Evolutionary conservation across 1,140 invertebrate species (phyloP).

Genomic region (Brachionus sp.): DNA sequence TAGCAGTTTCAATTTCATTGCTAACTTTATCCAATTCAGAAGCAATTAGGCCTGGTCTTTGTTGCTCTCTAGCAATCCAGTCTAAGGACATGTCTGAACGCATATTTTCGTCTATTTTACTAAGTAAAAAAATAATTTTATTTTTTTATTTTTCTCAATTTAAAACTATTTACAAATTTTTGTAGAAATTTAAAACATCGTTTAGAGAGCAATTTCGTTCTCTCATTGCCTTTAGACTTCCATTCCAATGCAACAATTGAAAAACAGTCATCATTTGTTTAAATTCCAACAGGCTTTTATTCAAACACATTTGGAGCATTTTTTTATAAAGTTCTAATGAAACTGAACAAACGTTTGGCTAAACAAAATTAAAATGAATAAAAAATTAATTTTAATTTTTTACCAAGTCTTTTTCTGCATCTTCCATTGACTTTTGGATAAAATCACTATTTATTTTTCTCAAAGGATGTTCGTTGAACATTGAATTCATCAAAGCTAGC

Average conservation of each 20-base stretch:
- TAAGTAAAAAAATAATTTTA: slow-evolving; percentile 64
- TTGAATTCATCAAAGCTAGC: slow-evolving; percentile 92
- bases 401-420: slow-evolving; percentile 69
- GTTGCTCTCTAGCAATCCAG: slow-evolving; percentile 84
- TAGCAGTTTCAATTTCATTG: slow-evolving; percentile 79
- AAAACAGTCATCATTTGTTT: slow-evolving; percentile 95
- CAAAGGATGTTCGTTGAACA: slow-evolving; percentile 91
- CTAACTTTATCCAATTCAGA: slow-evolving; percentile 77
- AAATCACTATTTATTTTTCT: slow-evolving; percentile 86
- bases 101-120: slow-evolving; percentile 85
- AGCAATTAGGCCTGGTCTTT: slow-evolving; percentile 73
- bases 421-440: slow-evolving; percentile 83
- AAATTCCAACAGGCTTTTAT: slow-evolving; percentile 89
- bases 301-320: slow-evolving; percentile 83
- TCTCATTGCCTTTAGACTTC: slow-evolving; percentile 78
- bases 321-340: slow-evolving; percentile 13
- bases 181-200: slow-evolving; percentile 87
- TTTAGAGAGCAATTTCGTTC: slow-evolving; percentile 88
- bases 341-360: slow-evolving; percentile 4
- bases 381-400: slow-evolving; percentile 51
- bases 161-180: too few species aligned
- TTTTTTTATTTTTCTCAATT: too few species aligned
- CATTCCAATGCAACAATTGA: slow-evolving; percentile 91
- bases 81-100: slow-evolving; percentile 89
- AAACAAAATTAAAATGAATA: slow-evolving; percentile 50